phyloP scores from a whole-genome alignment of 2,113 vertebrate species.

The Rhombomys opimus region DNA sequence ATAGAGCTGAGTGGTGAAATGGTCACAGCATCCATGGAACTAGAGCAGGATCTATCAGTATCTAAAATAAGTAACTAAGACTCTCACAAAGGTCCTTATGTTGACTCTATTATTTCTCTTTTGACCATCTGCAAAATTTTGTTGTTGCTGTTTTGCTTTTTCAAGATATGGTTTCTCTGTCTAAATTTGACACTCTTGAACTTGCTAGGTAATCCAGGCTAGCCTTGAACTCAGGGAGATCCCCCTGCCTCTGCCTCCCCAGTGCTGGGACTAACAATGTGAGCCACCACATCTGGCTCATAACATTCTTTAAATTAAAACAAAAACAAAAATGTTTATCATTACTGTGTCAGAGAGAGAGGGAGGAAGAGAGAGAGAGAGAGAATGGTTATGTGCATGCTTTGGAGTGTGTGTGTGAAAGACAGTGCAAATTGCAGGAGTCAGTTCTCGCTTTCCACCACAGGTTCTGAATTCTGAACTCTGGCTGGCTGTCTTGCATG shows the following conservation, averaged over 20 bases:
- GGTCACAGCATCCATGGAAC: not conserved
- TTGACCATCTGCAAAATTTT: not conserved
- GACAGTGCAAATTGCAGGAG: not conserved
- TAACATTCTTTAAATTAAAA: not conserved
- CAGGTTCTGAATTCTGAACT: too few species aligned
- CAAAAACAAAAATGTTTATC: not conserved
- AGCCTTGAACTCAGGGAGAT: not conserved
- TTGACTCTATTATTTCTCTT: constrained; percentile 15
- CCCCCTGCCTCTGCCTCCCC: not conserved
- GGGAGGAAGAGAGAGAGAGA: too few species aligned
- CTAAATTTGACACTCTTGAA: not conserved
- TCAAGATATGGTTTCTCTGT: not conserved
- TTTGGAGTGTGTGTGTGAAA: too few species aligned
- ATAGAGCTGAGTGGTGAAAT: not conserved
- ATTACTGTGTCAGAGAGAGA: not conserved
- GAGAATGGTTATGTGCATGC: not conserved
- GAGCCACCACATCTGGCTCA: not conserved
- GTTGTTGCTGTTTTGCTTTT: not conserved
- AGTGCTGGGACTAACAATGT: not conserved
- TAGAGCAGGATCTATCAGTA: not conserved
- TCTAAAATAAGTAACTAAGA: not conserved
- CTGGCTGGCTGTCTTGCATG: not conserved
- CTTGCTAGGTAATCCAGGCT: not conserved
- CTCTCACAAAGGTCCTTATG: not conserved
- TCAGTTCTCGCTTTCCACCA: not conserved